Evolutionary conservation across 2,797 vertebrate genomes (phyloP), one percentile per base, ranked within the genome.

Genomic region (Clamator glandarius): DNA sequence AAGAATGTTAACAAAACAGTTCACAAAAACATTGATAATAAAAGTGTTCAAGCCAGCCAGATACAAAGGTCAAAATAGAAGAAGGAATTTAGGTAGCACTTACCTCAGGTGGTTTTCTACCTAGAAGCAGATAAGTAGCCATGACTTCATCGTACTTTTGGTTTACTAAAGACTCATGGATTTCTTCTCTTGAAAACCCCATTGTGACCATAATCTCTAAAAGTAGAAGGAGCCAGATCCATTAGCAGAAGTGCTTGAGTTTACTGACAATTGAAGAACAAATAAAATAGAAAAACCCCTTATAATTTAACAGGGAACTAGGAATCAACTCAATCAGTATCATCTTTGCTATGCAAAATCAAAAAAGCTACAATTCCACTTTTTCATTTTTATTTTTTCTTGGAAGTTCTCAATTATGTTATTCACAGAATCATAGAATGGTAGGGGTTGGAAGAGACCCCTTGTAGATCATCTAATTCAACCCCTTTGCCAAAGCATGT

Each of bases 121-220:
- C 99, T 90, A 99, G 96, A 77, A 99, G 98, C 87, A 99, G 97
- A n/a, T 99, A 99, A 51, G 99, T 99, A 88, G 99, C 99, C 99
- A 99, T 99, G 93, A 99, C 98, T 88, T 99, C 99, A 89, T 99
- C 98, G 0, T 99, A 99, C 96, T 99, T 99, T 96, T 99, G 99
- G 95, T 96, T 98, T 89, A 98, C 97, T 96, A 99, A 98, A 76
- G 99, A 98, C 21, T 99, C 99, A 29, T 98, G 99, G 93, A 99
- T 99, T 97, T 99, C 99, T 93, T 99, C 99, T 97, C 99, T 98
- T 74, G 98, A 98, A 97, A 99, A 99, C 69, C 99, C 99, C 99
- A 99, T 99, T 26, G 99, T 99, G 87, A 99, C 98, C 99, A 99
- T 99, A 89, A 99, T 98, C 81, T 99, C 99, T 99, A 93, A 69